Evolutionary conservation across 2,113 vertebrate species (phyloP).

Genomic region (Peromyscus maniculatus): DNA sequence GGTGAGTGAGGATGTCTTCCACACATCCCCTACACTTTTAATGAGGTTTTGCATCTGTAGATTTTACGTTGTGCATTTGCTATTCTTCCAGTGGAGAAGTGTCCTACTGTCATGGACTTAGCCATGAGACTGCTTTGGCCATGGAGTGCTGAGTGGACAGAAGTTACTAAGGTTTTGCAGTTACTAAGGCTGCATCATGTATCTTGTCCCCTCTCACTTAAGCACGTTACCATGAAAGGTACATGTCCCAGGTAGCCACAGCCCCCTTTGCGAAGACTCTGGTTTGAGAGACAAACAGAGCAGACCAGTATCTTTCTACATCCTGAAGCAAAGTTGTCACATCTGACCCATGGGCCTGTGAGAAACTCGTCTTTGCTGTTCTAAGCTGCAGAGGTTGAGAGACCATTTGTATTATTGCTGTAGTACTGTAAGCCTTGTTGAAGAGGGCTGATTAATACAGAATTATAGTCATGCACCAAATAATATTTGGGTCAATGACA

Average conservation of each 20-base stretch:
- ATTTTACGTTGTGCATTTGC: neutral
- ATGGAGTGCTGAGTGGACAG: fast-evolving
- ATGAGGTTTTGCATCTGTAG: too few relatives aligned
- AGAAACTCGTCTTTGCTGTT: neutral
- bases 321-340: neutral
- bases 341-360: fast-evolving
- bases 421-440: neutral
- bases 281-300: fast-evolving
- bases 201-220: too few relatives aligned
- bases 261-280: neutral
- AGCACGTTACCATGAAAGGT: fast-evolving
- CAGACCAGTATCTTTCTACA: neutral
- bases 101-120: too few relatives aligned
- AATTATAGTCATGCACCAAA: neutral
- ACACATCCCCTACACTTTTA: too few relatives aligned
- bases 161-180: neutral
- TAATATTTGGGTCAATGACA: neutral
- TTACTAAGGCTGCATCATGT: too few relatives aligned
- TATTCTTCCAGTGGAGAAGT: too few relatives aligned
- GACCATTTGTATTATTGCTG: neutral
- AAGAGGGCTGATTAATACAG: neutral
- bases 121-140: neutral
- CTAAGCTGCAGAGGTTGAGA: too few relatives aligned
- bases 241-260: neutral
- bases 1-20: neutral